Evolutionary conservation across 2,113 vertebrate genomes (phyloP).

Genomic region (Gavia stellata): DNA sequence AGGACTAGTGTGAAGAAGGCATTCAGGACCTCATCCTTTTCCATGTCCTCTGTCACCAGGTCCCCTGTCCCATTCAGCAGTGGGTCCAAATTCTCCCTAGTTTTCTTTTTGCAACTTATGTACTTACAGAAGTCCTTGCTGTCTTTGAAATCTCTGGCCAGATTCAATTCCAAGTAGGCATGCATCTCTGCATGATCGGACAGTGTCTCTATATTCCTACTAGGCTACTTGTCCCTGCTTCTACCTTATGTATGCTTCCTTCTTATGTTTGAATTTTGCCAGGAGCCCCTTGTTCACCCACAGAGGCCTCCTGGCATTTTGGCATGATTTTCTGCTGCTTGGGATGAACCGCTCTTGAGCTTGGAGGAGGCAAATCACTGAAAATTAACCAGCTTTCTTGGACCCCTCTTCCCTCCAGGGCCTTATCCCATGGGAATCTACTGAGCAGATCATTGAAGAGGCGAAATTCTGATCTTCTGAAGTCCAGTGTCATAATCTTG

Average conservation of each 20-base stretch:
- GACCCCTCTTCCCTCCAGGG: neutral
- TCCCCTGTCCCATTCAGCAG: neutral
- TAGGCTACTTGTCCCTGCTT: neutral
- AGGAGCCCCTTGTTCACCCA: neutral
- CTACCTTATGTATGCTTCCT: neutral
- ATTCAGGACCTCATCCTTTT: neutral
- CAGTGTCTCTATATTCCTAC: neutral
- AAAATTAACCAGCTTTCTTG: neutral
- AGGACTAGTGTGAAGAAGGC: neutral
- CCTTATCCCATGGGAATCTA: neutral
- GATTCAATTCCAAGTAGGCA: neutral
- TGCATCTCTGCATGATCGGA: neutral
- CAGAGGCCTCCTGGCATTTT: neutral
- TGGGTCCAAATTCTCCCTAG: neutral
- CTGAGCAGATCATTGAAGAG: neutral
- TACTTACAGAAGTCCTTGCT: neutral
- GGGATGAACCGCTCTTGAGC: neutral
- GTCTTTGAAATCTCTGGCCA: neutral
- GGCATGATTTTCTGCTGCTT: neutral
- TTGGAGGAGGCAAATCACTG: neutral
- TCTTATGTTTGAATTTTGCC: neutral
- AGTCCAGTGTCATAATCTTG: neutral
- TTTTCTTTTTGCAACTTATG: neutral
- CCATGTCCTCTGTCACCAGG: neutral
- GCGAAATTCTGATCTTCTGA: neutral